phyloP scores from a whole-genome alignment of 2,888 invertebrate species.

The Trachelus troglodyta region DNA sequence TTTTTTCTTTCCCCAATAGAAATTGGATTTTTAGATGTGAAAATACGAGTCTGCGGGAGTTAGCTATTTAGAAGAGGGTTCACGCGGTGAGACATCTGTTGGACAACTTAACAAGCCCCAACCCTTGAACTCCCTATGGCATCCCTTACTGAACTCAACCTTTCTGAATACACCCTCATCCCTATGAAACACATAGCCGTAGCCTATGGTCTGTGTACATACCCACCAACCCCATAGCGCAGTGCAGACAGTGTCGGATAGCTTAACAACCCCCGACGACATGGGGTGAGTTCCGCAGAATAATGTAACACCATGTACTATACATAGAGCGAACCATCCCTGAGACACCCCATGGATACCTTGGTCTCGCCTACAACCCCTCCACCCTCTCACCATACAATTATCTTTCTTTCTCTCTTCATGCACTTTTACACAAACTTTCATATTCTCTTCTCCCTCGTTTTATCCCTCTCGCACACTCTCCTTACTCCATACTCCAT shows the following conservation, averaged over 20 bases:
- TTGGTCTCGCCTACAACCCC: neutral
- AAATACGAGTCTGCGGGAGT: constrained; percentile 17
- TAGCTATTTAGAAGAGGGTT: constrained; percentile 50
- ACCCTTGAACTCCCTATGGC: constrained; percentile 23
- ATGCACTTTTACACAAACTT: neutral
- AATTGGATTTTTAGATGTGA: constrained; percentile 25
- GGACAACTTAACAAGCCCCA: constrained; percentile 59
- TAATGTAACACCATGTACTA: neutral
- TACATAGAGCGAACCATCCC: constrained; percentile 32
- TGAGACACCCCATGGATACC: constrained; percentile 29
- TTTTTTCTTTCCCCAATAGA: neutral
- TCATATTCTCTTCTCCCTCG: neutral
- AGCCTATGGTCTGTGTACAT: neutral
- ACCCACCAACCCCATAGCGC: constrained; percentile 1
- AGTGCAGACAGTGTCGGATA: neutral
- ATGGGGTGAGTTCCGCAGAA: neutral
- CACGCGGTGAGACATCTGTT: constrained; percentile 65
- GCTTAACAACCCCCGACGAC: neutral
- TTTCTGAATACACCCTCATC: neutral
- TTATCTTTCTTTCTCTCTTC: neutral
- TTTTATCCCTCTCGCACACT: constrained; percentile 16
- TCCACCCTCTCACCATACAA: neutral
- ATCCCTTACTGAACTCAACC: constrained; percentile 5
- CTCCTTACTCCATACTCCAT: constrained; percentile 48
- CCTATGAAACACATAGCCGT: neutral